These are phyloP conservation scores for Cordylochernes scorpioides DNA, from an alignment of 2,888 invertebrate species.

Conservation along the genomic window DNA sequence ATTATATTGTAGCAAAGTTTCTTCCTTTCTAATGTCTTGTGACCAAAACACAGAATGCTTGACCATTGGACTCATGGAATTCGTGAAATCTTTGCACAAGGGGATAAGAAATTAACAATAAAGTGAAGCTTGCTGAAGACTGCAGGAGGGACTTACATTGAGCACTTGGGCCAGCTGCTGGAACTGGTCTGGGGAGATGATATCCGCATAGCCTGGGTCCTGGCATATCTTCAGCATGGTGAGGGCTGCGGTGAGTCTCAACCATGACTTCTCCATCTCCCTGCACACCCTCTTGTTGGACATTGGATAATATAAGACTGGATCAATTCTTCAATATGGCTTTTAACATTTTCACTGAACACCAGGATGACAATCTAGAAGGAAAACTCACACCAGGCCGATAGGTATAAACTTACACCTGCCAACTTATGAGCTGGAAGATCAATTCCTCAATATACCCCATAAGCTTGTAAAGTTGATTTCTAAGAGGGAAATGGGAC, in stretches of 20 bases:
- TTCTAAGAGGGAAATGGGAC: no score
- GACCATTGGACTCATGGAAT: background rate
- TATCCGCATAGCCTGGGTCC: conserved; percentile 79
- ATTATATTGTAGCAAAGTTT: background rate
- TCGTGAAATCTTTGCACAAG: no score
- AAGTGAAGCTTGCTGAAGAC: no score
- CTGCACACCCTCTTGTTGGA: conserved; percentile 4
- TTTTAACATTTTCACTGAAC: no score
- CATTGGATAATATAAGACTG: no score
- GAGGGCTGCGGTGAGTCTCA: conserved; percentile 68
- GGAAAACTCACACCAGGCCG: no score
- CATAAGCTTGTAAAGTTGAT: no score
- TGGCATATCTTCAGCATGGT: conserved; percentile 90
- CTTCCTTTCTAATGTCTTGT: background rate
- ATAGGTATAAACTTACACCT: no score
- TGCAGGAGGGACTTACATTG: conserved; percentile 35
- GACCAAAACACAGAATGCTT: background rate
- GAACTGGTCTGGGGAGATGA: conserved; percentile 77
- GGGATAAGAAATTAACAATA: background rate
- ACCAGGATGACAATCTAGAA: no score
- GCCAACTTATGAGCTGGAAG: no score
- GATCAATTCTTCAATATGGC: no score
- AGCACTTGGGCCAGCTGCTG: conserved; percentile 71
- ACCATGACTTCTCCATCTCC: conserved; percentile 62
- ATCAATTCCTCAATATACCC: no score